These are phyloP conservation scores for Arizona elegans DNA, from an alignment of 2,113 vertebrate species.

Conservation along the genomic window DNA sequence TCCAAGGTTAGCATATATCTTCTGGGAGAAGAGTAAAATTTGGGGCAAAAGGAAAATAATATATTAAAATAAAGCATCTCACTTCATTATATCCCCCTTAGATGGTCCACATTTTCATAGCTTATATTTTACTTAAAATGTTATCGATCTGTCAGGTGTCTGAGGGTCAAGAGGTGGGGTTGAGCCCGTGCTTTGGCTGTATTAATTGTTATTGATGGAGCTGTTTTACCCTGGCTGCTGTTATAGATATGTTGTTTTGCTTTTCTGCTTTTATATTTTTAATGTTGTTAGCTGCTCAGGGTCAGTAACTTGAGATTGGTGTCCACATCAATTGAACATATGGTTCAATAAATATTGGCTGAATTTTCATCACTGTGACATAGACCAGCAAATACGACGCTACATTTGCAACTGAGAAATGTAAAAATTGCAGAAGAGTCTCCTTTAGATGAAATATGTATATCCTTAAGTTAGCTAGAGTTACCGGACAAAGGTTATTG, in stretches of 20 bases:
- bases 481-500: not conserved
- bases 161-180: not conserved
- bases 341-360: not conserved
- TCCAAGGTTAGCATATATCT: not conserved
- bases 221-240: not conserved
- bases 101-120: not conserved
- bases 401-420: not conserved
- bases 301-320: not conserved
- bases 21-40: not conserved
- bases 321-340: not conserved
- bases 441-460: not conserved
- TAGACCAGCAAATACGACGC: not conserved
- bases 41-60: not conserved
- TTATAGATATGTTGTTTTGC: not conserved
- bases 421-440: not conserved
- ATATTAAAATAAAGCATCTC: not conserved
- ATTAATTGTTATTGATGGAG: not conserved
- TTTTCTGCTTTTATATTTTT: not conserved
- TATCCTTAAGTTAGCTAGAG: not conserved
- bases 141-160: not conserved
- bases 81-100: slow-evolving; percentile 3
- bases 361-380: not conserved
- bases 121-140: slow-evolving; percentile 12
- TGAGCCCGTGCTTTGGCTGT: not conserved
- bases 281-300: not conserved